A percentile compares a stretch with the other conserved stretches of the same genome.
Conservation (phyloP, 2,888 invertebrate genomes). For the Hydroisotoma schaefferi region DNA sequence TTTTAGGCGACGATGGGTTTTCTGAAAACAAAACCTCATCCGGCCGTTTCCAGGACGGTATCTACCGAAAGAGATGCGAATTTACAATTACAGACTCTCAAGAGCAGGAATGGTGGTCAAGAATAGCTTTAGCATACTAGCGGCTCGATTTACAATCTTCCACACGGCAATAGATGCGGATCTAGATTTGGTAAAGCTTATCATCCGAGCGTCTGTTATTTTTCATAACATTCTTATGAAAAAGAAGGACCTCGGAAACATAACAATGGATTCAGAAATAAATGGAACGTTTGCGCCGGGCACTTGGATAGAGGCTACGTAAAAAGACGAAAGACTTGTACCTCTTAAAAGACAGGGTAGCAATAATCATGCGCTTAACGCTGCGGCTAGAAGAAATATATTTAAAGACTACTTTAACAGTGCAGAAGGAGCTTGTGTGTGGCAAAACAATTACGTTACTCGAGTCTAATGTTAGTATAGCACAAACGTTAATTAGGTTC, state of each 20-base stretch:
- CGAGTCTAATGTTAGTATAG: too few relatives aligned
- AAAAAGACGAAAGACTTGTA: too few relatives aligned
- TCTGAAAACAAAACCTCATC: slow-evolving; percentile 11
- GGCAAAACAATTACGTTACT: too few relatives aligned
- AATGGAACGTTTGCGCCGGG: too few relatives aligned
- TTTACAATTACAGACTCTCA: slow-evolving; percentile 20
- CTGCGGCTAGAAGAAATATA: background rate
- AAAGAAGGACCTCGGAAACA: slow-evolving; percentile 9
- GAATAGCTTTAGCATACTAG: slow-evolving; percentile 33
- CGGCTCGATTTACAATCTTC: slow-evolving; percentile 34
- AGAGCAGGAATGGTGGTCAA: slow-evolving; percentile 13
- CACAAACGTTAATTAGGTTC: too few relatives aligned
- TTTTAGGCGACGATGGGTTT: slow-evolving; percentile 20
- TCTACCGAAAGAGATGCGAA: background rate
- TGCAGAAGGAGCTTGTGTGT: background rate
- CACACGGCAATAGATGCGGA: slow-evolving; percentile 30
- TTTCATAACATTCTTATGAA: slow-evolving; percentile 28
- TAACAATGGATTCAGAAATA: slow-evolving; percentile 16
- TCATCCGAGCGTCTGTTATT: slow-evolving; percentile 17
- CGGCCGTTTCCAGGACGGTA: slow-evolving; percentile 10
- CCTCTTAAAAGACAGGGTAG: background rate
- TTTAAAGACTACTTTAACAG: background rate
- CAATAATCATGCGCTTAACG: background rate
- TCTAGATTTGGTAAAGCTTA: slow-evolving; percentile 20
- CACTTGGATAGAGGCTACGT: too few relatives aligned